phyloP scores from a whole-genome alignment of 2,888 invertebrate species.

The Apomyelois bistriatella region DNA sequence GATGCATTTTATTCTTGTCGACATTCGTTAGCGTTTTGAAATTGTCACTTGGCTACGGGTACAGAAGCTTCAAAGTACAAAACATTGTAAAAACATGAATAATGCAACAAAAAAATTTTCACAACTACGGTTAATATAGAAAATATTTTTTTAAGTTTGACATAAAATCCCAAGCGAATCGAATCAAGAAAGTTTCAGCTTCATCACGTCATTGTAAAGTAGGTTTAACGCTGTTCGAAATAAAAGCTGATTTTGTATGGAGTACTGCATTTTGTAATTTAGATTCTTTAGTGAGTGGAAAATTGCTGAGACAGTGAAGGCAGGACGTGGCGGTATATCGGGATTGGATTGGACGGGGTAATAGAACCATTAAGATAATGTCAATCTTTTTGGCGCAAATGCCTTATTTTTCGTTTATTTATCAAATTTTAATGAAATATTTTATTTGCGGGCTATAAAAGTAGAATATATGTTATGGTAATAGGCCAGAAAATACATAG shows the following conservation, averaged over 20 bases:
- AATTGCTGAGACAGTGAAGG: not conserved
- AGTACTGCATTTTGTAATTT: not conserved
- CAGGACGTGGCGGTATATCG: not conserved
- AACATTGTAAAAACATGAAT: too few relatives aligned
- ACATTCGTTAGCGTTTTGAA: too few relatives aligned
- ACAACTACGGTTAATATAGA: not conserved
- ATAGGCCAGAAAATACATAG: too few relatives aligned
- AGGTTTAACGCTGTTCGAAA: not conserved
- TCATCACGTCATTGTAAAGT: not conserved
- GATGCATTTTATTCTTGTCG: too few relatives aligned
- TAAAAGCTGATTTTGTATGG: not conserved
- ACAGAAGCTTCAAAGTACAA: too few relatives aligned
- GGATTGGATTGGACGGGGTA: not conserved
- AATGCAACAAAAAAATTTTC: too few relatives aligned
- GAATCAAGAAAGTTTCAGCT: not conserved
- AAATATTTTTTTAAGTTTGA: not conserved
- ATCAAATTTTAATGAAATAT: too few relatives aligned
- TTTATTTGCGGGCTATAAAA: too few relatives aligned
- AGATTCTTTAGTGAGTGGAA: constrained; percentile 9
- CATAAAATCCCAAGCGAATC: constrained; percentile 6
- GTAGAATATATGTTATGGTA: too few relatives aligned
- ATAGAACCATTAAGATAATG: constrained; percentile 3
- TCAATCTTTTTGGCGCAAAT: not conserved
- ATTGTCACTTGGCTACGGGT: too few relatives aligned
- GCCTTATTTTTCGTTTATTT: too few relatives aligned